Evolutionary conservation across 2,888 invertebrate species (phyloP).

Genomic region (Agriopis leucophaearia): DNA sequence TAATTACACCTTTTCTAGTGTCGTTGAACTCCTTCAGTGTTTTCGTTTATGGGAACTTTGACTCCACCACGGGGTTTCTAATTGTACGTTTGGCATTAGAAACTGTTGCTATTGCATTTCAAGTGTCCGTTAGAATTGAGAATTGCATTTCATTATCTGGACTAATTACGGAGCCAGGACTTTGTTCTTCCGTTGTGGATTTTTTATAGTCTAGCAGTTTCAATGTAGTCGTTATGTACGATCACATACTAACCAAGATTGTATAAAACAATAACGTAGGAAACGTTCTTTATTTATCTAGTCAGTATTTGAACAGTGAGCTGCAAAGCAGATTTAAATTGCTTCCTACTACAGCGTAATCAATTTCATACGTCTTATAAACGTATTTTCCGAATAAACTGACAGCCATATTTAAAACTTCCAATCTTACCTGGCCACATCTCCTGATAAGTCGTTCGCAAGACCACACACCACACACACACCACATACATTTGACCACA

Average conservation of each 20-base stretch:
- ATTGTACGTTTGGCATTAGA: slow-evolving; percentile 59
- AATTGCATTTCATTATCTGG: slow-evolving; percentile 22
- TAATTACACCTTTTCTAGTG: slow-evolving; percentile 80
- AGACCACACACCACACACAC: too few relatives aligned
- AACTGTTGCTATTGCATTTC: slow-evolving; percentile 61
- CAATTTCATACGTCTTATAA: too few relatives aligned
- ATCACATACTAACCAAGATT: too few relatives aligned
- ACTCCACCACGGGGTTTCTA: slow-evolving; percentile 74
- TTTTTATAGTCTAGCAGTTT: not conserved
- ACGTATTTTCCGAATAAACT: too few relatives aligned
- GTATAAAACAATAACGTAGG: too few relatives aligned
- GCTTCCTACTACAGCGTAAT: too few relatives aligned
- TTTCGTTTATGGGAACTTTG: slow-evolving; percentile 72
- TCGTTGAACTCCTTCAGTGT: slow-evolving; percentile 77
- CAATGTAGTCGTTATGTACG: not conserved
- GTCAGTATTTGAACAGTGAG: too few relatives aligned
- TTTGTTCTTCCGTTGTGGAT: not conserved
- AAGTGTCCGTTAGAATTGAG: slow-evolving; percentile 37
- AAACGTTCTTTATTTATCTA: too few relatives aligned
- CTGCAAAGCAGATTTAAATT: too few relatives aligned
- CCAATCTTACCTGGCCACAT: too few relatives aligned
- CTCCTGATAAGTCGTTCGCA: not conserved
- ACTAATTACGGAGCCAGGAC: slow-evolving; percentile 24
- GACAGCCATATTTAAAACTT: too few relatives aligned
- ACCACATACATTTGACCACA: slow-evolving; percentile 33